Conservation (phyloP, 92 coral and sea anemone species). For the Micromussa lordhowensis region DNA sequence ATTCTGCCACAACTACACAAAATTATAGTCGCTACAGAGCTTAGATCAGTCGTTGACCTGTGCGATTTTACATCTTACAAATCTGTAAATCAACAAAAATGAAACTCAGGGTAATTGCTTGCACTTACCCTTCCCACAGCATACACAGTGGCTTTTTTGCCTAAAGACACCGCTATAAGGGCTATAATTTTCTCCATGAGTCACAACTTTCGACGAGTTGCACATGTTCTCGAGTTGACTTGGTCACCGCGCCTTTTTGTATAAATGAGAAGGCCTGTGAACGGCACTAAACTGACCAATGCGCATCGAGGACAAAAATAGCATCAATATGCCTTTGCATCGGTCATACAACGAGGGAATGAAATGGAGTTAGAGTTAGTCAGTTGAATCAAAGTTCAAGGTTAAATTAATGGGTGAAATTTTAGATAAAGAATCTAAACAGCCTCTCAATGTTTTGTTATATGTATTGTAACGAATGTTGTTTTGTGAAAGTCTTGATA, state of each 20-base stretch:
- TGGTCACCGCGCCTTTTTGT: constrained; percentile 60
- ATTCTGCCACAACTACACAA: not conserved
- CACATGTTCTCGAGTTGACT: constrained; percentile 49
- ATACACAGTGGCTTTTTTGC: constrained; percentile 95
- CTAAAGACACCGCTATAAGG: constrained; percentile 90
- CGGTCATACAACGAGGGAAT: not conserved
- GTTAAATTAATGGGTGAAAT: no score
- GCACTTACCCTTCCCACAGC: constrained; percentile 95
- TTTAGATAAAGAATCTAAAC: no score
- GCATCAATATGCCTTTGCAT: not conserved
- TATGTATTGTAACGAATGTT: no score
- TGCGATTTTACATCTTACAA: not conserved
- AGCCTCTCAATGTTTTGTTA: no score
- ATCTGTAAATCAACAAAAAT: not conserved
- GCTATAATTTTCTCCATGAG: constrained; percentile 96
- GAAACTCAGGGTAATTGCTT: no score
- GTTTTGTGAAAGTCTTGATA: no score
- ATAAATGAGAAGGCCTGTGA: constrained; percentile 12
- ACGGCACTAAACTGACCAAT: constrained; percentile 57
- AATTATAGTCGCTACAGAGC: not conserved
- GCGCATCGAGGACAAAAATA: constrained; percentile 72
- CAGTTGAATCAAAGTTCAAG: not conserved
- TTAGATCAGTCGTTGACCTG: not conserved
- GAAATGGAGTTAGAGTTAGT: not conserved
- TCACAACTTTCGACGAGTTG: not conserved